Evolutionary conservation across 2,888 invertebrate species (phyloP).

Genomic region (Pterostichus niger): DNA sequence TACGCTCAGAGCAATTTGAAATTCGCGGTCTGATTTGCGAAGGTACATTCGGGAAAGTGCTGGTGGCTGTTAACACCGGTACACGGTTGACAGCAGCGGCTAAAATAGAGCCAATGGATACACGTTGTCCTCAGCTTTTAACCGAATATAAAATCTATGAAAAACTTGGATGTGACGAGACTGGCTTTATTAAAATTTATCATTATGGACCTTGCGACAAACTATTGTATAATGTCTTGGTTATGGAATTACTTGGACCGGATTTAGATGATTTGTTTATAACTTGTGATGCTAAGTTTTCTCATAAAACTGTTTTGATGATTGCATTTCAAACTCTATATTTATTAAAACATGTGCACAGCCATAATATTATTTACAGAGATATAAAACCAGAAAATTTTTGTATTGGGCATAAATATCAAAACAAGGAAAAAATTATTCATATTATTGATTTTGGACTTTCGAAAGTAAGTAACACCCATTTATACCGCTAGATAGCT

Average conservation of each 20-base stretch:
- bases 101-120: constrained; percentile 50
- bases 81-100: constrained; percentile 49
- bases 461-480: constrained; percentile 22
- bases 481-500: too few relatives aligned
- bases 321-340: constrained; percentile 55
- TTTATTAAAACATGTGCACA: constrained; percentile 53
- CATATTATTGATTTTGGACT: constrained; percentile 66
- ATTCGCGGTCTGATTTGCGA: constrained; percentile 46
- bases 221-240: constrained; percentile 43
- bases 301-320: constrained; percentile 54
- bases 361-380: constrained; percentile 56
- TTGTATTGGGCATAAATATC: constrained; percentile 54
- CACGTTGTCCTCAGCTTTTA: constrained; percentile 32
- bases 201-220: constrained; percentile 44
- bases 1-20: background rate
- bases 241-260: constrained; percentile 65
- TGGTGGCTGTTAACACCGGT: constrained; percentile 35
- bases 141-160: constrained; percentile 60
- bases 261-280: constrained; percentile 62
- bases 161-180: constrained; percentile 30
- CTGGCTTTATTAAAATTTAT: constrained; percentile 62
- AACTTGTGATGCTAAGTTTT: constrained; percentile 40
- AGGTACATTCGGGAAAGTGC: constrained; percentile 57
- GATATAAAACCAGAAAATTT: constrained; percentile 67
- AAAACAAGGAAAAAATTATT: constrained; percentile 59